Evolutionary conservation across 2,888 invertebrate species (phyloP).

Genomic region (Lycophotia porphyrea): DNA sequence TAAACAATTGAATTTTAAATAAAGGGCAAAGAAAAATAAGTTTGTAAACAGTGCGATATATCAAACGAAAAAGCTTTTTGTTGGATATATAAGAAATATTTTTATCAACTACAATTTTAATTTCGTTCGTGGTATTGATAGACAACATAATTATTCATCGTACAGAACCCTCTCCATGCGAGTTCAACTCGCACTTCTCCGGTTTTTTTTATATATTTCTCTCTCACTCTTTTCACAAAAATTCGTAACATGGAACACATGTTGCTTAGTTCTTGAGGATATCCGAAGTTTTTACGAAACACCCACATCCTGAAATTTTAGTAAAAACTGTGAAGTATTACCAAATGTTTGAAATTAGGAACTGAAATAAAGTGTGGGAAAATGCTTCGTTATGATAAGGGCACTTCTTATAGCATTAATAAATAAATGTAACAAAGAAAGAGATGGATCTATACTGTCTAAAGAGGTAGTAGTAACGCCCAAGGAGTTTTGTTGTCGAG

Average conservation of each 20-base stretch:
- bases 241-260: slow-evolving; percentile 75
- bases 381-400: not conserved
- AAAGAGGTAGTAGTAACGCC: not conserved
- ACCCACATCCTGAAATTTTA: slow-evolving; percentile 67
- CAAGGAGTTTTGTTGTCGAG: not conserved
- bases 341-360: slow-evolving; percentile 56
- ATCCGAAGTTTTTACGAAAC: slow-evolving; percentile 79
- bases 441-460: not conserved
- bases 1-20: not conserved
- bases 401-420: not conserved
- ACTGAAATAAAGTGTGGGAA: slow-evolving; percentile 44
- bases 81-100: not conserved
- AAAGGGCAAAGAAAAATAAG: not conserved
- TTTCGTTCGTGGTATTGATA: not conserved
- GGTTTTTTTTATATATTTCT: slow-evolving; percentile 60
- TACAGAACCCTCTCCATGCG: not conserved
- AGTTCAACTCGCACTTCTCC: not conserved
- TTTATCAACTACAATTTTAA: not conserved
- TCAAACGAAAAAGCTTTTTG: not conserved
- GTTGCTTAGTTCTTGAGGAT: slow-evolving; percentile 76
- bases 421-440: not conserved
- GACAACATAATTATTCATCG: too few relatives aligned
- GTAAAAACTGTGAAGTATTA: slow-evolving; percentile 50
- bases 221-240: slow-evolving; percentile 58
- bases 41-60: not conserved